These are phyloP conservation scores for Bufo bufo DNA, from an alignment of 2,113 vertebrate species.

Conservation along the genomic window DNA sequence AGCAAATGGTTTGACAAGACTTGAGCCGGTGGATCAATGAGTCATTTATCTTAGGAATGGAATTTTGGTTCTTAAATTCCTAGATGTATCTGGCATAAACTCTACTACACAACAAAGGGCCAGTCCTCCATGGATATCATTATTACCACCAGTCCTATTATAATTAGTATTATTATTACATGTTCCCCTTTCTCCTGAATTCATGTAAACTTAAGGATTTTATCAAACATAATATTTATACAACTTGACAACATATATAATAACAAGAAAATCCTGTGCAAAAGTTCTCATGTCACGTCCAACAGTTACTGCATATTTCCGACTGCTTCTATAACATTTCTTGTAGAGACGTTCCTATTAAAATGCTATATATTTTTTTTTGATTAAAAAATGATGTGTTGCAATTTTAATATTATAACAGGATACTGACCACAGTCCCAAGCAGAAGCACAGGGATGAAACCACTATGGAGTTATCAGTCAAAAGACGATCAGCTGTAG, in stretches of 20 bases:
- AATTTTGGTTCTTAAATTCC: background rate
- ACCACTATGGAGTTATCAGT: no score
- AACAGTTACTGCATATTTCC: background rate
- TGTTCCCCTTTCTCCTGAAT: background rate
- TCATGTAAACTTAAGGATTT: background rate
- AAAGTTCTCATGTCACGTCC: background rate
- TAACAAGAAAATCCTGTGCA: background rate
- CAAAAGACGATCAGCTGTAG: no score
- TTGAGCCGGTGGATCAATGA: background rate
- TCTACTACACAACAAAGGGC: background rate
- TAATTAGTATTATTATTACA: background rate
- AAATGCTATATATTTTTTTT: no score
- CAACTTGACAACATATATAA: background rate
- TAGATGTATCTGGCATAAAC: background rate
- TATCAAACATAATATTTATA: background rate
- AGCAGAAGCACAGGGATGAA: no score
- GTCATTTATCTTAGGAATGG: background rate
- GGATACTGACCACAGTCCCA: no score
- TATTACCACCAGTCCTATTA: background rate
- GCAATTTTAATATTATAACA: no score
- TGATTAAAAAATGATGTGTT: no score
- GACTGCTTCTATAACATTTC: no score
- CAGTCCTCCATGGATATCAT: background rate
- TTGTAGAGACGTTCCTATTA: no score
- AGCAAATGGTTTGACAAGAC: conserved; percentile 11